Evolutionary conservation across 2,797 vertebrate genomes (phyloP).

Genomic region (Cossypha polioptera): DNA sequence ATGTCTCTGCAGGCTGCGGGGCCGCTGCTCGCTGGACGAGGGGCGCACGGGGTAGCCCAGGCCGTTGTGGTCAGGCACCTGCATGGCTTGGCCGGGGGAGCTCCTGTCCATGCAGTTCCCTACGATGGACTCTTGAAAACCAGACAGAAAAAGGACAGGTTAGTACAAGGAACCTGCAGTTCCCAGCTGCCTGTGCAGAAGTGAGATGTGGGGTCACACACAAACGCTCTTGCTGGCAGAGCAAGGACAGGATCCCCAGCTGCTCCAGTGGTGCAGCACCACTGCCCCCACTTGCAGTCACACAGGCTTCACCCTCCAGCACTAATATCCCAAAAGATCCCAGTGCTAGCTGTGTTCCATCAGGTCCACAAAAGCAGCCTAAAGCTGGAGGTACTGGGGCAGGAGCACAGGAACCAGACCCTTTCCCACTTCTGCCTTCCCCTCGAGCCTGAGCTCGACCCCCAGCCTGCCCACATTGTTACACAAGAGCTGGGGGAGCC

Average conservation of each 20-base stretch:
- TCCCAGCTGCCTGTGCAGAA: fast-evolving
- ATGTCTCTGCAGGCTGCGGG: slow-evolving; percentile 89
- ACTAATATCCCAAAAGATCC: background rate
- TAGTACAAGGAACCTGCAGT: background rate
- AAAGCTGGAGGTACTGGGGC: background rate
- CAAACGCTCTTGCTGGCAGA: fast-evolving
- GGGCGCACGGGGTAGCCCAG: slow-evolving; percentile 79
- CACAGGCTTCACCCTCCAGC: background rate
- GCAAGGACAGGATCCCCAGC: fast-evolving
- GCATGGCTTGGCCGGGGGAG: slow-evolving; percentile 85
- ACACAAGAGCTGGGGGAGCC: background rate
- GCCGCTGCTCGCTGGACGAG: slow-evolving; percentile 78
- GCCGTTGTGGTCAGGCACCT: slow-evolving; percentile 88
- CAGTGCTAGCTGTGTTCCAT: fast-evolving
- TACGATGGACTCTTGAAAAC: slow-evolving; percentile 74
- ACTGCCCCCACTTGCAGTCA: fast-evolving
- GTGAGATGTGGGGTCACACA: fast-evolving
- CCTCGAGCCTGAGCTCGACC: background rate
- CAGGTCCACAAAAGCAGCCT: background rate
- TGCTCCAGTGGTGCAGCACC: background rate
- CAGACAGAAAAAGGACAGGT: background rate
- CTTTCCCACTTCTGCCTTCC: background rate
- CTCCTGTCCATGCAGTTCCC: slow-evolving; percentile 85
- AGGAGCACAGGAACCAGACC: background rate
- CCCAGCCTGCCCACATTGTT: background rate